phyloP scores from a whole-genome alignment of 2,797 vertebrate genomes.

The Paratrypauchen microcephalus region DNA sequence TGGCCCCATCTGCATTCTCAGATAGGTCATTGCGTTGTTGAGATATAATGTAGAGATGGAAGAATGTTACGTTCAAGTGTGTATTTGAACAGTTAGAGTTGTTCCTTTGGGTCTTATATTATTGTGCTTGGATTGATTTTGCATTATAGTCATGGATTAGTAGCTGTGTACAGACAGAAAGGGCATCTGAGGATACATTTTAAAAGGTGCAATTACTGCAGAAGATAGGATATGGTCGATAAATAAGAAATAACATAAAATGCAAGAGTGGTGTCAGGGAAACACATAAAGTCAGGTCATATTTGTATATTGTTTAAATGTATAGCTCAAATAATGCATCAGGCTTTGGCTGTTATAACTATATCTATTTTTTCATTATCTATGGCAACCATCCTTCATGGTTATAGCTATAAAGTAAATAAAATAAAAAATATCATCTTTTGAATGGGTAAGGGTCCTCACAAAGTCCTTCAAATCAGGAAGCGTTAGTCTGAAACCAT shows the following conservation, averaged over 20 bases:
- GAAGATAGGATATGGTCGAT: background rate
- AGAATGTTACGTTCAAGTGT: background rate
- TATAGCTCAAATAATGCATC: background rate
- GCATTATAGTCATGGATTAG: background rate
- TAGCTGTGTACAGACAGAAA: background rate
- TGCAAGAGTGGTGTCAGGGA: background rate
- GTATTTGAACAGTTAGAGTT: no score
- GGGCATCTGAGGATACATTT: background rate
- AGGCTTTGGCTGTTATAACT: background rate
- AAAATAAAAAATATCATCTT: no score
- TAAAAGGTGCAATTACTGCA: background rate
- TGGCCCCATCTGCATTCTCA: slow-evolving; percentile 11
- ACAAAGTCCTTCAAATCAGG: no score
- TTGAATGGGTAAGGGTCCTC: no score
- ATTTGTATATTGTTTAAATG: background rate
- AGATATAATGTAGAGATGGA: slow-evolving; percentile 2
- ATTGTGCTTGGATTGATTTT: slow-evolving; percentile 3
- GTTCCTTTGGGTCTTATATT: slow-evolving; percentile 17
- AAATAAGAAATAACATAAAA: slow-evolving; percentile 16
- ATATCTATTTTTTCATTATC: no score
- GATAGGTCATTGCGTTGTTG: slow-evolving; percentile 28
- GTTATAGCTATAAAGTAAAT: no score
- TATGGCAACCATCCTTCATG: no score
- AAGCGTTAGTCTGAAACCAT: no score
- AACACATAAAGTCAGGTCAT: background rate